Conservation (phyloP, 2,797 vertebrate species). For the Myiotriccus ornatus region DNA sequence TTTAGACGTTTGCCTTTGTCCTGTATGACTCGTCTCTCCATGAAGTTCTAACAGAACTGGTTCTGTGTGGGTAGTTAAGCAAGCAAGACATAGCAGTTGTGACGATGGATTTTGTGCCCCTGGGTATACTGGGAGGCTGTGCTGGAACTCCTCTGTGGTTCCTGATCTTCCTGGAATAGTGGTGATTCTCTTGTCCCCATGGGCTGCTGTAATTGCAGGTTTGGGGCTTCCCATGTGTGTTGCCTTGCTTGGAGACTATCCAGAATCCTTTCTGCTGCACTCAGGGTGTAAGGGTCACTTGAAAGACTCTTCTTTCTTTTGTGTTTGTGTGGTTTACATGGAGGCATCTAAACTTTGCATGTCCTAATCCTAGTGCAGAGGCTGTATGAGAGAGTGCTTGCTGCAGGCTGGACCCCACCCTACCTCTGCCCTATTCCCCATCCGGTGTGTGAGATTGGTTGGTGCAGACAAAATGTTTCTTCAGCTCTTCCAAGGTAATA, state of each 20-base stretch:
- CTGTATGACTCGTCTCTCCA: not conserved
- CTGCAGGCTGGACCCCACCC: accelerated
- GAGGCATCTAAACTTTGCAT: not conserved
- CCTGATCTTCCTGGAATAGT: not conserved
- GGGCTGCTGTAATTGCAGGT: not conserved
- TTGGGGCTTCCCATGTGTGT: not conserved
- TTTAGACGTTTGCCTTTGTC: constrained; percentile 18
- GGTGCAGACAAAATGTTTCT: not conserved
- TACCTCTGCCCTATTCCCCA: accelerated
- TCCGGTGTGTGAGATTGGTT: accelerated
- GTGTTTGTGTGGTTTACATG: not conserved
- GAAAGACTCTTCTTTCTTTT: not conserved
- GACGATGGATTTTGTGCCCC: not conserved
- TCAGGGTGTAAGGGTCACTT: not conserved
- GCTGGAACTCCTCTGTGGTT: not conserved
- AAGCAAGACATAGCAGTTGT: not conserved
- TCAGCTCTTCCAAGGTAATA: not conserved
- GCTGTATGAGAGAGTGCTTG: accelerated
- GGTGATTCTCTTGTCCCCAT: not conserved
- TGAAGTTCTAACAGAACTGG: constrained; percentile 12
- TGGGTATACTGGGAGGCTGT: not conserved
- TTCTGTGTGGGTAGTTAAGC: not conserved
- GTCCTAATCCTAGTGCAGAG: not conserved
- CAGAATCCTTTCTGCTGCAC: not conserved
- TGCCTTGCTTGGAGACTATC: not conserved